A percentile compares a stretch with the other conserved stretches of the same genome.
phyloP scores from a whole-genome alignment of 2,888 invertebrate genomes.

The Gastrophysa polygoni region DNA sequence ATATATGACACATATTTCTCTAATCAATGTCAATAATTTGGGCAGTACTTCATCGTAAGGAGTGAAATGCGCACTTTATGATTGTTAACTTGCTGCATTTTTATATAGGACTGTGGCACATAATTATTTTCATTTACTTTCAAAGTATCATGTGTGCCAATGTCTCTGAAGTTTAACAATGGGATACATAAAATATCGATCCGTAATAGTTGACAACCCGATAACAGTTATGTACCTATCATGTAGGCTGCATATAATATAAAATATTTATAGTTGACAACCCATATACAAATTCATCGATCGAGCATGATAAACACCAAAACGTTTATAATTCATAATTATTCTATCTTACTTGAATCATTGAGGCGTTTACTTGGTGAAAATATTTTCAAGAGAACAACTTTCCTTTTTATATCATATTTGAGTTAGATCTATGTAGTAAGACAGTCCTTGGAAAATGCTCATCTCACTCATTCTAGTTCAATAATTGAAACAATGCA shows the following conservation, averaged over 20 bases:
- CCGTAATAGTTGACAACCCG: too few species aligned
- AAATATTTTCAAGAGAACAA: too few species aligned
- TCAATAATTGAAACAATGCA: conserved; percentile 37
- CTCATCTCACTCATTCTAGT: conserved; percentile 49
- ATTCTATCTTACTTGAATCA: too few species aligned
- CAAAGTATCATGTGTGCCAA: conserved; percentile 43
- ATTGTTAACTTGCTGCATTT: conserved; percentile 40
- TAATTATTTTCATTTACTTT: conserved; percentile 44
- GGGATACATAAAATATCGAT: too few species aligned
- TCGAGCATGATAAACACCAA: too few species aligned
- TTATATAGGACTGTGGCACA: conserved; percentile 49
- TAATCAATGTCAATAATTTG: conserved; percentile 8
- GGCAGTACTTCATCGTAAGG: conserved; percentile 30
- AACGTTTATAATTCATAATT: too few species aligned
- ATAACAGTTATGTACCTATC: conserved; percentile 31
- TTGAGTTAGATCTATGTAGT: conserved; percentile 22
- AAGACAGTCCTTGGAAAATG: conserved; percentile 40
- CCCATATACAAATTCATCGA: too few species aligned
- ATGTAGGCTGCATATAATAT: conserved; percentile 31
- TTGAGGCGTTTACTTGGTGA: too few species aligned
- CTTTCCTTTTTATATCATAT: not conserved
- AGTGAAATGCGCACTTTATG: conserved; percentile 52
- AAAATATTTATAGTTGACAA: conserved; percentile 5
- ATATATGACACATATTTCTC: not conserved
- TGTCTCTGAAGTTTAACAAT: conserved; percentile 30